Evolutionary conservation across 2,113 vertebrate species (phyloP), one percentile per base, ranked within the genome.

Genomic region (Amblyopsis rosae): DNA sequence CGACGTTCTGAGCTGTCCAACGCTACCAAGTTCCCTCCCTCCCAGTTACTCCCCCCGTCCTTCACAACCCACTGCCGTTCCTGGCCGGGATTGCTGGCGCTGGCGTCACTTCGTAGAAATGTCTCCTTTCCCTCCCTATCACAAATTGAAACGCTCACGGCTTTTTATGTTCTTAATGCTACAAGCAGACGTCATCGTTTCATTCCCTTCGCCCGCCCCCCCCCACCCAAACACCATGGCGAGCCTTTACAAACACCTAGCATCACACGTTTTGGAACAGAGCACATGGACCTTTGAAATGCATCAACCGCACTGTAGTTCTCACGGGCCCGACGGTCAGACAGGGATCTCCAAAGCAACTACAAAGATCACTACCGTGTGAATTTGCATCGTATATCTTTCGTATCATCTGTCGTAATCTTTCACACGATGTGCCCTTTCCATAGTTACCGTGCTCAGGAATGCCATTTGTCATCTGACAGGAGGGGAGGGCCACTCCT

Each of bases 1-100:
- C 78, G 70, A 79, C 69, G 82, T 75, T 84, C 74, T 41, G 61
- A 75, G 67, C 77, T 76, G 55, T 56, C 58, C 47, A 3, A 33
- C 15, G 63, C 54, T 86, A 83, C 85, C 87, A 89, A 85, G 72
- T 79, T 80, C 85, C 86, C 82, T 86, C 83, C 83, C 72, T 82
- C 64, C 51, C 75, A 79, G 62, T 67, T 74, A 67, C 63, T 76
- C 67, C 73, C 80, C 75, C 70, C 77, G 55, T 75, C 71, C 78
- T 55, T 61, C 59, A 65, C 73, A 66, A 80, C 73, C 79, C 77
- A 78, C 77, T 67, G 70, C 71, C 33, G 53, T 82, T 81, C 80
- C 82, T 85, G 82, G 76, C 77, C 4, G 35, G 81, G 73, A 73
- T 73, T 26, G 77, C 60, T 65, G 53, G 17, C 70, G 73, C 77